These are phyloP conservation scores for Valencia hispanica DNA, from an alignment of 2,797 vertebrate genomes.

Conservation along the genomic window DNA sequence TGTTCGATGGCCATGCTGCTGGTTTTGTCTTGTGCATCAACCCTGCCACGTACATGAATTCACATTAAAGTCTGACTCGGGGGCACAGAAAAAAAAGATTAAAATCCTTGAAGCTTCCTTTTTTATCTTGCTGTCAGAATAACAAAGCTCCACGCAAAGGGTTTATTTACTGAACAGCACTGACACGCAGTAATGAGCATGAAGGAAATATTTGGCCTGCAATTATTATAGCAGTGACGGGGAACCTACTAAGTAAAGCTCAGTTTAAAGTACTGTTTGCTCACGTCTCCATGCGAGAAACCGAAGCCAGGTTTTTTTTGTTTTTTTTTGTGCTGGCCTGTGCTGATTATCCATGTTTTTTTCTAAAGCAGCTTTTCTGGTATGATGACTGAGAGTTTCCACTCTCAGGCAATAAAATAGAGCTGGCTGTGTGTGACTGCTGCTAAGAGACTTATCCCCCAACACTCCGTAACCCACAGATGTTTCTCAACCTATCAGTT, in stretches of 20 bases:
- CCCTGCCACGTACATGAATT: constrained; percentile 11
- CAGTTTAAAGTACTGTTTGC: constrained; percentile 28
- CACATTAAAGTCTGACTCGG: constrained; percentile 31
- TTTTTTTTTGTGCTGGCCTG: neutral
- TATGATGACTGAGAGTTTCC: constrained; percentile 45
- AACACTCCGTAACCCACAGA: constrained; percentile 23
- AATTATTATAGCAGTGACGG: constrained; percentile 21
- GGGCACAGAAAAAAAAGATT: neutral
- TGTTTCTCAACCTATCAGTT: constrained; percentile 18
- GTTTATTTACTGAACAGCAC: constrained; percentile 24
- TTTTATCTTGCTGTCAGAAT: constrained; percentile 30
- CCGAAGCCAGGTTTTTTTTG: neutral
- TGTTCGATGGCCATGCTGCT: constrained; percentile 41
- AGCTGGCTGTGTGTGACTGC: constrained; percentile 14
- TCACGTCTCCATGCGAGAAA: constrained; percentile 1
- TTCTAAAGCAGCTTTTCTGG: constrained; percentile 27
- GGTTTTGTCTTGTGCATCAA: constrained; percentile 39
- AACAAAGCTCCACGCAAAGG: constrained; percentile 18
- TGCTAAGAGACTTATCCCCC: constrained; percentile 31
- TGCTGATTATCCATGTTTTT: constrained; percentile 22
- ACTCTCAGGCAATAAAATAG: constrained; percentile 28
- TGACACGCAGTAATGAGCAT: neutral
- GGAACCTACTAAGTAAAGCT: constrained; percentile 26
- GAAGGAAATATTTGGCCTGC: constrained; percentile 25
- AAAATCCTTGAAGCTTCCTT: constrained; percentile 20